Evolutionary conservation across 2,797 vertebrate genomes (phyloP), one percentile per base, ranked within the genome.

Genomic region (Astyanax mexicanus): DNA sequence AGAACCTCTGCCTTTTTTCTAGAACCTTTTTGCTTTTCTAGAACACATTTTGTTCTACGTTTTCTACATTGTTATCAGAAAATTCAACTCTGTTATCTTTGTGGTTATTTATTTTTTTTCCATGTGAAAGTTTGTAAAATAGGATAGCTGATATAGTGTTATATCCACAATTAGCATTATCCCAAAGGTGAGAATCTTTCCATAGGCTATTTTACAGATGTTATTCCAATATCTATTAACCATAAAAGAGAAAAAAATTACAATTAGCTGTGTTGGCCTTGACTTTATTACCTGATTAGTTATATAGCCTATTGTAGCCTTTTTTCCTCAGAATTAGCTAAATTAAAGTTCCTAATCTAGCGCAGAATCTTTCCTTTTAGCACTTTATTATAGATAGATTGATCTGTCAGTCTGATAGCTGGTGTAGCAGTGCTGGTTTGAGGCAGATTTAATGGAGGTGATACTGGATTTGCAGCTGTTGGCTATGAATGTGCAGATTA

Each of bases 401-500:
- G 12, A 47, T 21, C 45, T 61, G 21, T 51, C 55, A 54, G 42
- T 37, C 45, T 17, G 45, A 19, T 10, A 40, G 38, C 37, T 25
- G 64, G 6, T 69, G 60, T 69, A 64, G 58, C 55, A 62, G 23
- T 49, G 19, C 38, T 40, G 29, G 27, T 44, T 54, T 68, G 70
- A 19, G 15, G 13, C 6, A 15, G 32, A 23, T 64, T 23, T 54
- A 38, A 32, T 6, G 11, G 23, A 45, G 67, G 19, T 37, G 25
- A 17, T 73, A 58, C 44, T 65, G 42, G 13, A 65, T 35, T 17
- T 17, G 13, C 25, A 27, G 55, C 3, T 71, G 57, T 71, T 54
- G 69, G 57, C 11, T 61, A 68, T 65, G 62, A 68, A 81, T 71
- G 57, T 58, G 52, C 15, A 75, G 15, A 54, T 61, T 35, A 12